phyloP scores from a whole-genome alignment of 2,888 invertebrate genomes.

The Aproaerema taeniolella region DNA sequence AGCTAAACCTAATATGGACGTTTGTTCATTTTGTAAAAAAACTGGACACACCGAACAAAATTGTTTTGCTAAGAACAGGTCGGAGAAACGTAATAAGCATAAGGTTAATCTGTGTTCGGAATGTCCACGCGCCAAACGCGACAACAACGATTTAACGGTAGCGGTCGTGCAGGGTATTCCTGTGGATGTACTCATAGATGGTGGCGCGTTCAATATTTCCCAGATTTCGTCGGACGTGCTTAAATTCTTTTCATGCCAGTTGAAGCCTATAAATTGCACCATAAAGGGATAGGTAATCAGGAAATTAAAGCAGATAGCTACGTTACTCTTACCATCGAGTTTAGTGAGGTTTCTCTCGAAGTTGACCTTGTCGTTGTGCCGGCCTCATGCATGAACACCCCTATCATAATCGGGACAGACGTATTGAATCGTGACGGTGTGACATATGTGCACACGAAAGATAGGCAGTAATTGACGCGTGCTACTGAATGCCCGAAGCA shows the following conservation, averaged over 20 bases:
- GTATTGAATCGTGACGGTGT: conserved; percentile 4
- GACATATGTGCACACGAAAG: conserved; percentile 3
- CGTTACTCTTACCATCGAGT: conserved; percentile 17
- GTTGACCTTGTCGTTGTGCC: conserved; percentile 19
- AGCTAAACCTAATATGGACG: neutral
- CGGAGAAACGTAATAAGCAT: neutral
- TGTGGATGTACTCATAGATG: conserved; percentile 8
- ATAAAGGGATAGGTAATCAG: conserved; percentile 15
- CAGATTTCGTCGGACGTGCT: conserved; percentile 7
- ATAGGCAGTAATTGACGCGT: conserved; percentile 1
- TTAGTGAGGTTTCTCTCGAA: conserved; percentile 17
- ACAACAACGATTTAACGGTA: neutral
- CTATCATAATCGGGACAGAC: conserved; percentile 19
- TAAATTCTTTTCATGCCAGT: conserved; percentile 1
- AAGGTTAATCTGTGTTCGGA: conserved; percentile 1
- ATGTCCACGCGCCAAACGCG: neutral
- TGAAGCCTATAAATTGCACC: conserved; percentile 1
- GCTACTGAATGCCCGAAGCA: neutral
- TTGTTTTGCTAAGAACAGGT: neutral
- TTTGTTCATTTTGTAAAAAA: conserved; percentile 2
- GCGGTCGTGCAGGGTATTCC: conserved; percentile 9
- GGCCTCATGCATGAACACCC: conserved; percentile 14
- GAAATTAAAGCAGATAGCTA: conserved; percentile 10
- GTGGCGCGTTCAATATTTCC: conserved; percentile 6
- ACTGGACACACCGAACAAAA: neutral